These are phyloP conservation scores for Epiblema foenella DNA, from an alignment of 2,888 invertebrate genomes.

Conservation along the genomic window DNA sequence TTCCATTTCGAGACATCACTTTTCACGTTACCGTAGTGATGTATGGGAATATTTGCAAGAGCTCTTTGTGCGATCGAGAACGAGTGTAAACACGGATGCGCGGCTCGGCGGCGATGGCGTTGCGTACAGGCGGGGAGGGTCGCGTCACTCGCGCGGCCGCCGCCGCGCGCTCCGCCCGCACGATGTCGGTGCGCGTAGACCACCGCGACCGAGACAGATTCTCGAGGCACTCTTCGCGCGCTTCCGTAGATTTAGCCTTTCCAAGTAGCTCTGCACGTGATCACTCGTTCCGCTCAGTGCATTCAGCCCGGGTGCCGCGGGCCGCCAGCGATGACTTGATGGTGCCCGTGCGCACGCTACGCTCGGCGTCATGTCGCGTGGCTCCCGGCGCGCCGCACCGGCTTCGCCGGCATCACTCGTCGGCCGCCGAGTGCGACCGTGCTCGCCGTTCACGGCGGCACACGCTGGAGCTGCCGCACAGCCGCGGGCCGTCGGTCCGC, in stretches of 20 bases:
- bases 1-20: conserved; percentile 62
- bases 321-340: conserved; percentile 80
- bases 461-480: conserved; percentile 76
- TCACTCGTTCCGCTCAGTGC: conserved; percentile 79
- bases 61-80: conserved; percentile 74
- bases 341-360: conserved; percentile 79
- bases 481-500: conserved; percentile 78
- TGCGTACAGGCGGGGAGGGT: conserved; percentile 57
- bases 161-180: conserved; percentile 80
- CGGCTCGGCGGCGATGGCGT: conserved; percentile 59
- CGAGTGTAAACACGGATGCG: conserved; percentile 77
- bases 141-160: conserved; percentile 81
- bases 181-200: conserved; percentile 81
- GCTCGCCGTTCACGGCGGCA: conserved; percentile 78
- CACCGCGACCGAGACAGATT: conserved; percentile 80
- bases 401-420: conserved; percentile 79
- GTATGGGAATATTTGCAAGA: conserved; percentile 74
- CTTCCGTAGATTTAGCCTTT: conserved; percentile 77
- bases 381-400: conserved; percentile 78
- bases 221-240: conserved; percentile 81
- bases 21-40: conserved; percentile 64
- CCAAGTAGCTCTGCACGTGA: conserved; percentile 76
- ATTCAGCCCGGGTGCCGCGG: conserved; percentile 78
- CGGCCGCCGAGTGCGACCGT: conserved; percentile 80
- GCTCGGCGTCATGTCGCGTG: conserved; percentile 79